Base-by-base conservation (phyloP, 92 coral and sea anemone genomes). In the Porites evermanni region DNA sequence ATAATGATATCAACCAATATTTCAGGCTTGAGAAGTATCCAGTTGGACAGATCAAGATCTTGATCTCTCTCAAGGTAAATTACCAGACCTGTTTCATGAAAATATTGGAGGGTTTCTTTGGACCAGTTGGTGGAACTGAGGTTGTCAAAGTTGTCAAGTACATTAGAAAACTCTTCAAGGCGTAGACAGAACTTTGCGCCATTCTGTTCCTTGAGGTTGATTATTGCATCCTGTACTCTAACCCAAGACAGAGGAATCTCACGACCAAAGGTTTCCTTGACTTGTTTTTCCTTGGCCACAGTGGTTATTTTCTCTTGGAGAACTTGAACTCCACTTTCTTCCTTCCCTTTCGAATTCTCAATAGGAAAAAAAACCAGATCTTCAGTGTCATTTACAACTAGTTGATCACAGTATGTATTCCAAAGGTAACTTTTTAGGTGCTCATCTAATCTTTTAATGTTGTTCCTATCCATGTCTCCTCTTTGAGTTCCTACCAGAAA, bases 401-500 rank as follows among this genome's bases (percentile, higher is more conserved):
- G 81, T 29, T 89, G 78, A 66, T 74, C 82, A 72, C 85, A 85
- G 13, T 73, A 82, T 13, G 32, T 58, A 16, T 67, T 21, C 90
- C 90, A 90, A 4, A 90, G 82, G n/a, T 53, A 32, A 59, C 74
- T 56, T 47, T 44, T 64, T 26, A 90, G 82, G 63, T 82, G 59
- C 21, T 54, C 32, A 74, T 80, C 21, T 13, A 86, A 14, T 7
- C 11, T 53, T 79, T 38, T 61, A 8, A 86, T 51, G 44, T 23
- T n/a, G 23, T 32, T 63, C 11, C 44, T 32, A 10, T 68, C 14
- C 23, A 73, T 74, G 50, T 77, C 20, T 19, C 90, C 93, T 12
- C 88, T 64, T 47, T 90, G 93, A 51, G 93, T 86, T 24, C 93
- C 93, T 63, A 86, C 93, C 21, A 90, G 84, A 20, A 90, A 26